These are phyloP conservation scores for Orchestes rusci DNA, from an alignment of 2,888 invertebrate species.

Conservation along the genomic window DNA sequence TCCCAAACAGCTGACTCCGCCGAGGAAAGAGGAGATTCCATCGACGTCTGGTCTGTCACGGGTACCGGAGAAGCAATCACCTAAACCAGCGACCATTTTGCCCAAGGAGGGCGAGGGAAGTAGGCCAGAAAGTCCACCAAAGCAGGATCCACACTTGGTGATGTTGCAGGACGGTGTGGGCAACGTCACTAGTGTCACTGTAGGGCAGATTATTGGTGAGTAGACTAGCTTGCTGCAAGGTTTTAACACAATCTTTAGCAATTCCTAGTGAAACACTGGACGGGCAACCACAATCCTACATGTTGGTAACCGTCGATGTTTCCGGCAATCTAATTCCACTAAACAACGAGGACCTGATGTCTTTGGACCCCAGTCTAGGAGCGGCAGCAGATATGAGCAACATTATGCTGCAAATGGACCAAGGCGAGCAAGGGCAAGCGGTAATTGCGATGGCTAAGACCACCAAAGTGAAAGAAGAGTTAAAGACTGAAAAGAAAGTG, in stretches of 20 bases:
- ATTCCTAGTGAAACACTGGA: conserved; percentile 63
- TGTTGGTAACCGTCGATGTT: conserved; percentile 65
- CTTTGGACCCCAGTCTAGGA: conserved; percentile 47
- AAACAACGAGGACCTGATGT: conserved; percentile 61
- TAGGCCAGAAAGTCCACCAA: conserved; percentile 33
- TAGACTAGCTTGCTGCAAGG: background rate
- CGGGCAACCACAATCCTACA: conserved; percentile 65
- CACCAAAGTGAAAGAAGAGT: too few species aligned
- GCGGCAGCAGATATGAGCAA: conserved; percentile 46
- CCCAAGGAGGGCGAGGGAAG: conserved; percentile 14
- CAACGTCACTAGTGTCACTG: conserved; percentile 46
- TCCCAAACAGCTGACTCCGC: background rate
- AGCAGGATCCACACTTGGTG: too few species aligned
- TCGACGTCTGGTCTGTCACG: too few species aligned
- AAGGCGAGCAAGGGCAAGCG: conserved; percentile 30
- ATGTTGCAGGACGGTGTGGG: conserved; percentile 43
- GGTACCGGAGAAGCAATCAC: too few species aligned
- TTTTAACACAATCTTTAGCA: conserved; percentile 39
- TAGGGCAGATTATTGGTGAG: conserved; percentile 51
- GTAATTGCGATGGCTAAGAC: background rate
- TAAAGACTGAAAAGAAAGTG: conserved; percentile 9
- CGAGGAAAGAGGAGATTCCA: background rate
- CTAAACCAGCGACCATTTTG: conserved; percentile 3
- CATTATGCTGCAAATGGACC: conserved; percentile 49
- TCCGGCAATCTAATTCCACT: conserved; percentile 63